These are phyloP conservation scores for Phylloscopus trochiloides DNA, from an alignment of 2,113 vertebrate genomes.

Conservation along the genomic window DNA sequence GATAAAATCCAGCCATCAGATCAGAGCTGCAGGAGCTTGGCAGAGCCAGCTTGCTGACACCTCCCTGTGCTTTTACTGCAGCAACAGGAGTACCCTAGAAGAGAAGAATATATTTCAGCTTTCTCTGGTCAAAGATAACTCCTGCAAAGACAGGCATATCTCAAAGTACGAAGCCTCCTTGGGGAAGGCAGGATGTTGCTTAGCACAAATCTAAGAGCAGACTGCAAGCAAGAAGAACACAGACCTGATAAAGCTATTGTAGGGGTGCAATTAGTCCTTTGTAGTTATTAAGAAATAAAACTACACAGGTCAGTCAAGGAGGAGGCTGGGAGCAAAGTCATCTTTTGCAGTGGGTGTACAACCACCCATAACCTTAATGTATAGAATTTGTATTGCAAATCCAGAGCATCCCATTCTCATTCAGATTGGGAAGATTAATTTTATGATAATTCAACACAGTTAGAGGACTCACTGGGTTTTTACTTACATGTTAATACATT, in stretches of 20 bases:
- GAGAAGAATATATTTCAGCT: not conserved
- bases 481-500: not conserved
- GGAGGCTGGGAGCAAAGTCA: not conserved
- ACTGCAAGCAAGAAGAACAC: not conserved
- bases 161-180: not conserved
- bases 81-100: not conserved
- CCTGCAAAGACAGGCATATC: not conserved
- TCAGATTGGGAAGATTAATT: not conserved
- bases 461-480: not conserved
- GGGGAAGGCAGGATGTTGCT: not conserved
- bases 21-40: not conserved
- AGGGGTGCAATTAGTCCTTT: not conserved
- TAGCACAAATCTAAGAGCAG: not conserved
- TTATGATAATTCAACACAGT: not conserved
- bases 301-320: not conserved
- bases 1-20: not conserved
- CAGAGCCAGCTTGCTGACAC: not conserved
- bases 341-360: not conserved
- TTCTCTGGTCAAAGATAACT: not conserved
- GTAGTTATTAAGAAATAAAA: not conserved
- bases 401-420: not conserved
- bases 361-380: not conserved
- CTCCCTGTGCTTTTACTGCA: not conserved
- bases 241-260: not conserved
- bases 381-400: not conserved